Evolutionary conservation across 2,113 vertebrate species (phyloP).

Genomic region (Sturnira hondurensis): DNA sequence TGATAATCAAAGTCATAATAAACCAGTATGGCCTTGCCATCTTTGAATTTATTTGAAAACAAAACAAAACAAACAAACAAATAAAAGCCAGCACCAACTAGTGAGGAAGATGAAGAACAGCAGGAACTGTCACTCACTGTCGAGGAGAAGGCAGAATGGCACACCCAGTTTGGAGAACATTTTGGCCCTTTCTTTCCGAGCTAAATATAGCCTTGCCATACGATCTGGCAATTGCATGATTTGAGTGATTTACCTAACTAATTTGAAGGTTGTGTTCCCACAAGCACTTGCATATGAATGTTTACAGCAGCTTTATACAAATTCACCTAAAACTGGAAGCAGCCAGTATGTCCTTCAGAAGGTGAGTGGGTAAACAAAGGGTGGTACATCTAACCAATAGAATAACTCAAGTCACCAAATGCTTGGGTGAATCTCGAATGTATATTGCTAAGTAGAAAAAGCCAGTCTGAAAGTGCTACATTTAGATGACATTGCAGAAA

Average conservation of each 20-base stretch:
- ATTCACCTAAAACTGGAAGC: neutral
- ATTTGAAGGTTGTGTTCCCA: neutral
- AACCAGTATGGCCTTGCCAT: neutral
- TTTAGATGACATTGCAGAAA: neutral
- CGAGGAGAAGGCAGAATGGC: neutral
- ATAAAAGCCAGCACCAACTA: neutral
- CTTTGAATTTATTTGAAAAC: neutral
- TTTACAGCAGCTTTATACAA: neutral
- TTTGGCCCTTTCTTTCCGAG: neutral
- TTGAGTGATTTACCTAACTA: neutral
- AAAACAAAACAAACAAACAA: too few relatives aligned
- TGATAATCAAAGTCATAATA: neutral
- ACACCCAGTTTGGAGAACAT: neutral
- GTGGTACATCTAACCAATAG: neutral
- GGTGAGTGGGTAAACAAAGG: neutral
- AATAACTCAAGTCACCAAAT: neutral
- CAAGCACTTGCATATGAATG: neutral
- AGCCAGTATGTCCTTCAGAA: neutral
- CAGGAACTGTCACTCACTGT: neutral
- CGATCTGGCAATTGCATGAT: too few relatives aligned
- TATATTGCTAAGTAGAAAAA: neutral
- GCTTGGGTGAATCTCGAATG: neutral
- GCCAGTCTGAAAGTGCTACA: neutral
- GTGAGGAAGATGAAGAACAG: neutral
- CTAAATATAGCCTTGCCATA: neutral